Evolutionary conservation across 2,888 invertebrate genomes (phyloP), one percentile per base, ranked within the genome.

Genomic region (Oscheius sp.): DNA sequence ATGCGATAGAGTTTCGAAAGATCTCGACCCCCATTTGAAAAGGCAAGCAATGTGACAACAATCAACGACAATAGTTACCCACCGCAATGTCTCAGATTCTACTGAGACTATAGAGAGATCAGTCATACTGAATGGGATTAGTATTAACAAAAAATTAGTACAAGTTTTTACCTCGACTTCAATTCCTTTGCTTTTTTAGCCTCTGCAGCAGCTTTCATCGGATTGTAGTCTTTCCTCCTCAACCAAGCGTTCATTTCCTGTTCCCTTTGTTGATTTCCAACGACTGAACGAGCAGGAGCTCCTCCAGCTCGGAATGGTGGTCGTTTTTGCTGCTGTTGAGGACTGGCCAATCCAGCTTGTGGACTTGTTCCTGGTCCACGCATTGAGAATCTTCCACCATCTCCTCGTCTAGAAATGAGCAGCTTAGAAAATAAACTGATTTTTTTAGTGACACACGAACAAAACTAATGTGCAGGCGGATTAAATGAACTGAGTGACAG

Each of bases 231-330:
- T 83, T 95, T 95, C 74, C 96, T 90, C 70, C 96, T 90, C 87
- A 95, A 93, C 96, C 96, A 96, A 89, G 95, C 95, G 87, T 94
- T 94, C 89, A 94, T 91, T 86, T 93, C 93, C 8, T 92, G 91
- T 88, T 94, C 94, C 87, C 77, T 39, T 45, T 79, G 79, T 45
- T 74, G 68, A 37, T n/a, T 37, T 27, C 61, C 42, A 25, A 42
- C 67, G 15, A 53, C 25, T 3, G 42, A 52, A 37, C 64, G 29
- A 2, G 50, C 52, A 1, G 65, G 27, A 8, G 72, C 65, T 27
- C 58, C 65, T 46, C 74, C 75, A 23, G 76, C 72, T 61, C 75
- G 71, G 69, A 77, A 82, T 29, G 80, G 76, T 12, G 81, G 82
- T 52, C 68, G 72, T 42, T 73, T 73, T 39, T 48, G 74, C 6